phyloP scores from a whole-genome alignment of 2,888 invertebrate genomes.

The Agapetus fuscipes region DNA sequence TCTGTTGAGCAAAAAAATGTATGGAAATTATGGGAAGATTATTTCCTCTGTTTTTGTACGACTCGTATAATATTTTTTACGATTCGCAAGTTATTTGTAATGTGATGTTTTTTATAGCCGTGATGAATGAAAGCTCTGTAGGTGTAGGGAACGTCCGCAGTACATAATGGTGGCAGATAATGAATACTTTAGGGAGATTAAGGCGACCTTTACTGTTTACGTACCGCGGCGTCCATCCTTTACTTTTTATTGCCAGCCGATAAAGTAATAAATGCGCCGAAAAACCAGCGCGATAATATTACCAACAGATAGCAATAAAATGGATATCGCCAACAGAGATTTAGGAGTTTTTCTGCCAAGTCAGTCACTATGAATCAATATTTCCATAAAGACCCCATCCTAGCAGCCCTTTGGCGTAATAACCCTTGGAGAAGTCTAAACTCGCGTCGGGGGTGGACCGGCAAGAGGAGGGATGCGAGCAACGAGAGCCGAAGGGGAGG shows the following conservation, averaged over 20 bases:
- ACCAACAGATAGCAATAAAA: constrained; percentile 22
- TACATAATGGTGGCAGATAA: no score
- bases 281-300: constrained; percentile 19
- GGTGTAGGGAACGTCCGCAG: no score
- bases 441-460: not conserved
- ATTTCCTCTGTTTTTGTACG: no score
- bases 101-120: no score
- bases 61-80: no score
- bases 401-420: constrained; percentile 13
- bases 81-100: no score
- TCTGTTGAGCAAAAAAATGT: no score
- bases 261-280: constrained; percentile 17
- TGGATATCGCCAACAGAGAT: constrained; percentile 20
- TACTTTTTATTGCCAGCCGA: constrained; percentile 11
- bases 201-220: no score
- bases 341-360: constrained; percentile 23
- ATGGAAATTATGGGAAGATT: no score
- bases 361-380: constrained; percentile 23
- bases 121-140: no score
- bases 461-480: not conserved
- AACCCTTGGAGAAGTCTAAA: constrained; percentile 14
- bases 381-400: constrained; percentile 21
- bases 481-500: constrained; percentile 40
- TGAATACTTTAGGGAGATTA: no score
- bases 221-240: not conserved